A percentile compares a stretch with the other conserved stretches of the same genome.
These are phyloP conservation scores for Junonia oenone DNA, from an alignment of 2,888 invertebrate genomes.

Conservation along the genomic window DNA sequence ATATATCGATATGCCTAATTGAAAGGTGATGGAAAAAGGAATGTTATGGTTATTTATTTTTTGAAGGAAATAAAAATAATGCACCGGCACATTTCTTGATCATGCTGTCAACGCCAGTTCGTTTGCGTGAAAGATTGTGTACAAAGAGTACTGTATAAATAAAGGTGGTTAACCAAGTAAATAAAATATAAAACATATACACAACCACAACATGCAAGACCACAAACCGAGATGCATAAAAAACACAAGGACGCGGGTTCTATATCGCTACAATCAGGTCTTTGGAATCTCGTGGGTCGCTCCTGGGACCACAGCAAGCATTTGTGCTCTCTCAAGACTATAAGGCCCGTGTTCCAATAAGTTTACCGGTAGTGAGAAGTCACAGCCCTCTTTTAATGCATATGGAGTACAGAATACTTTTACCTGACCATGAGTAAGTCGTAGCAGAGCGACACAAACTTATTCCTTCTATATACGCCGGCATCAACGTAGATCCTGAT, in stretches of 20 bases:
- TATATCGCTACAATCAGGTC: neutral
- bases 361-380: slow-evolving; percentile 46
- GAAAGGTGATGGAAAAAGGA: too few species aligned
- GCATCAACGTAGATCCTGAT: slow-evolving; percentile 35
- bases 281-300: neutral
- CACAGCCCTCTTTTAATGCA: slow-evolving; percentile 30
- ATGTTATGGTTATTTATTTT: too few species aligned
- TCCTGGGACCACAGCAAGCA: neutral
- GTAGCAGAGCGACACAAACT: slow-evolving; percentile 31
- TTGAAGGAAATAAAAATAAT: too few species aligned
- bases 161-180: too few species aligned
- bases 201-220: too few species aligned
- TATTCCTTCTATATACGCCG: slow-evolving; percentile 38
- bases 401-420: slow-evolving; percentile 28
- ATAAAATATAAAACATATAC: too few species aligned
- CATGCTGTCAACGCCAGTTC: too few species aligned
- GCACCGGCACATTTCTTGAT: too few species aligned
- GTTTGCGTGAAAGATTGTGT: too few species aligned
- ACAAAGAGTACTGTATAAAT: too few species aligned
- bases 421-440: slow-evolving; percentile 32
- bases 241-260: neutral
- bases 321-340: neutral
- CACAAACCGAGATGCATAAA: neutral
- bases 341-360: slow-evolving; percentile 15
- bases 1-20: too few species aligned